These are phyloP conservation scores for Sebastes elongatus DNA, from an alignment of 2,797 vertebrate genomes.

Conservation along the genomic window DNA sequence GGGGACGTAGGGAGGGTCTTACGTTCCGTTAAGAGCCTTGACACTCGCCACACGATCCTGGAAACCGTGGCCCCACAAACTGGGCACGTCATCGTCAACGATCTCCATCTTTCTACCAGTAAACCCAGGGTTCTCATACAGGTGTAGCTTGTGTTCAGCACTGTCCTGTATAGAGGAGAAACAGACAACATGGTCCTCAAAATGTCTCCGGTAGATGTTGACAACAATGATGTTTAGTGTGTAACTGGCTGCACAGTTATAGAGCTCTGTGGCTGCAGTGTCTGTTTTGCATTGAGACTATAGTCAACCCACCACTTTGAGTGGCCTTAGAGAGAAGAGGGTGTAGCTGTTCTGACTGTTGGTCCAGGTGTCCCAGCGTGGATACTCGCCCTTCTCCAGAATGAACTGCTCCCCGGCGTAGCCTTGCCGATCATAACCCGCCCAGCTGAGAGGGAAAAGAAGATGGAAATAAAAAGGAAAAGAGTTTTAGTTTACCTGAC, in stretches of 20 bases:
- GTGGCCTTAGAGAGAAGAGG: constrained; percentile 88
- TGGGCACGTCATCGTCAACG: constrained; percentile 90
- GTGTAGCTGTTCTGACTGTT: constrained; percentile 89
- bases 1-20: constrained; percentile 64
- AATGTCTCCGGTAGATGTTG: not conserved
- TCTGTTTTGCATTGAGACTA: not conserved
- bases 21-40: constrained; percentile 90
- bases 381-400: constrained; percentile 93
- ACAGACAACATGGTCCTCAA: not conserved
- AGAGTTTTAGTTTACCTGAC: not conserved
- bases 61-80: constrained; percentile 92
- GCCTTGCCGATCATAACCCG: constrained; percentile 85
- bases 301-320: constrained; percentile 75
- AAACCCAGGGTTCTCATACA: constrained; percentile 88
- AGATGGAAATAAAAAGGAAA: not conserved
- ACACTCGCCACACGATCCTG: constrained; percentile 91
- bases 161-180: constrained; percentile 81
- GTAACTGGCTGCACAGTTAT: not conserved
- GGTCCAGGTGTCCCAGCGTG: constrained; percentile 93
- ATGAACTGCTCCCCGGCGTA: constrained; percentile 90
- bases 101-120: constrained; percentile 93
- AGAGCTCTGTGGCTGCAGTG: not conserved
- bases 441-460: constrained; percentile 78
- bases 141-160: constrained; percentile 89
- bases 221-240: not conserved